phyloP scores from a whole-genome alignment of 2,113 vertebrate genomes.

The Hippocampus mohnikei region DNA sequence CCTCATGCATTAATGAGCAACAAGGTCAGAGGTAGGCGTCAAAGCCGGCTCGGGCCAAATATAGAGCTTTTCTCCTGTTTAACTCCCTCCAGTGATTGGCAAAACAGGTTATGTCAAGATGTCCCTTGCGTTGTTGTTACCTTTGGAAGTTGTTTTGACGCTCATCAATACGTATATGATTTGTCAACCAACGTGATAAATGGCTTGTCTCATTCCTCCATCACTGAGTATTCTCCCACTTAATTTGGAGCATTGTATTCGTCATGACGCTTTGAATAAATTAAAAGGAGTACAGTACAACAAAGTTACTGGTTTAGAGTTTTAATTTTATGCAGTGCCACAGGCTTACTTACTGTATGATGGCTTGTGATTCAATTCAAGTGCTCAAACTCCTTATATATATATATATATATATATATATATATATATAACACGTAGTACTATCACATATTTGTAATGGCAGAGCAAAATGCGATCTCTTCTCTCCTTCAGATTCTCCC shows the following conservation, averaged over 20 bases:
- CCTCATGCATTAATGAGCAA: conserved; percentile 72
- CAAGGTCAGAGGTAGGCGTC: conserved; percentile 57
- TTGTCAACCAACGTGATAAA: neutral
- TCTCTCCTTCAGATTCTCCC: too few relatives aligned
- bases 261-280: neutral
- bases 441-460: too few relatives aligned
- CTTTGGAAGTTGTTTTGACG: neutral
- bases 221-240: neutral
- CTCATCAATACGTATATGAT: too few relatives aligned
- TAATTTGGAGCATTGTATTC: neutral
- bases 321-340: too few relatives aligned
- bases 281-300: too few relatives aligned
- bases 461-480: too few relatives aligned
- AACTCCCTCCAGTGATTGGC: neutral
- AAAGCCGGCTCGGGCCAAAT: conserved; percentile 44
- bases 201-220: neutral
- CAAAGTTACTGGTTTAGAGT: too few relatives aligned
- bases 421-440: too few relatives aligned
- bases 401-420: too few relatives aligned
- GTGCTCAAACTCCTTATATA: too few relatives aligned
- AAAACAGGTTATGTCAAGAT: neutral
- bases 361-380: too few relatives aligned
- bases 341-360: too few relatives aligned
- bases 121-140: neutral
- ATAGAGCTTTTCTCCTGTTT: conserved; percentile 45